Percentiles rank a stretch among this genome's conserved stretches.
Evolutionary conservation across 2,888 invertebrate species (phyloP).

Genomic region (Sussaba pulchella): DNA sequence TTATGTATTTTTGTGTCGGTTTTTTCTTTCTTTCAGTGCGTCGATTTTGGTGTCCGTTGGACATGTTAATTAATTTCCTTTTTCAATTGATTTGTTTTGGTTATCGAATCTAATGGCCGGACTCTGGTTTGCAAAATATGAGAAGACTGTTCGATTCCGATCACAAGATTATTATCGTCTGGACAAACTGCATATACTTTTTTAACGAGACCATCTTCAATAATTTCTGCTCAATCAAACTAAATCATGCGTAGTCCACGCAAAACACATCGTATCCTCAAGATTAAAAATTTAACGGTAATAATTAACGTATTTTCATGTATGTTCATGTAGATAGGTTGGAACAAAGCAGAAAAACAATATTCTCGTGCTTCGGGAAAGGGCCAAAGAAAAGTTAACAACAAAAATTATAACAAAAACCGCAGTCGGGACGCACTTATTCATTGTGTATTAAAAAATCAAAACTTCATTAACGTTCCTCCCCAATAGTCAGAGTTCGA

Average conservation of each 20-base stretch:
- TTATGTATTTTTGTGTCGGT: slow-evolving; percentile 37
- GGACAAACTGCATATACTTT: slow-evolving; percentile 47
- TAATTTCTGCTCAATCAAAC: background rate
- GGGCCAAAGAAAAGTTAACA: background rate
- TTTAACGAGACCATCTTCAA: background rate
- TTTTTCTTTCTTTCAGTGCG: slow-evolving; percentile 36
- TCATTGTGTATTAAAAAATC: slow-evolving; percentile 61
- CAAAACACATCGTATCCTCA: slow-evolving; percentile 36
- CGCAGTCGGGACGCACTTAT: slow-evolving; percentile 47
- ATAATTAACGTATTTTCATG: slow-evolving; percentile 46
- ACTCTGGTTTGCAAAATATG: slow-evolving; percentile 76
- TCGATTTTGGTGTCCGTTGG: slow-evolving; percentile 38
- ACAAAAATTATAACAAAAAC: slow-evolving; percentile 50
- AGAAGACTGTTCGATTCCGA: slow-evolving; percentile 63
- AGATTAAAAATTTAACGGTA: slow-evolving; percentile 42
- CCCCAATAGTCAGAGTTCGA: slow-evolving; percentile 33
- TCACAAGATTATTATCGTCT: slow-evolving; percentile 59
- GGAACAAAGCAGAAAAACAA: slow-evolving; percentile 49
- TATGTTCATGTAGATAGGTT: slow-evolving; percentile 53
- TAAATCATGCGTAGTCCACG: slow-evolving; percentile 12
- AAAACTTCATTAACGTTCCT: slow-evolving; percentile 37
- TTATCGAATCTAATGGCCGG: too few species aligned
- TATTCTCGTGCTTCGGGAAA: slow-evolving; percentile 23
- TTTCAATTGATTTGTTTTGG: too few species aligned
- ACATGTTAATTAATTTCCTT: slow-evolving; percentile 41